Percentiles rank a stretch among this genome's conserved stretches.
Evolutionary conservation across 2,888 invertebrate genomes (phyloP).

Genomic region (Crossocerus cetratus): DNA sequence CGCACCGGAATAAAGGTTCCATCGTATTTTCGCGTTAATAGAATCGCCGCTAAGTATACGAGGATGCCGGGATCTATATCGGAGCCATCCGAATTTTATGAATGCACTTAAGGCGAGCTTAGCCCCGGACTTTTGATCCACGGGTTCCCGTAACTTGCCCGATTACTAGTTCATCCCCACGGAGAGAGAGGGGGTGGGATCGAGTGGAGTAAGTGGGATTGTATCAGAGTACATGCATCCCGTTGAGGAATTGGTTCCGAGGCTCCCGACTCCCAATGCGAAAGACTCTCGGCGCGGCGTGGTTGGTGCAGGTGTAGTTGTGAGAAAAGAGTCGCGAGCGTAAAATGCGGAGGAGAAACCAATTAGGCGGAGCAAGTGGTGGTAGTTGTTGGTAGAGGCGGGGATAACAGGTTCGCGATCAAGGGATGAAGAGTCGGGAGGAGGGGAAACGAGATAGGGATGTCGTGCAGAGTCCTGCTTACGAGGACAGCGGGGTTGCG

Average conservation of each 20-base stretch:
- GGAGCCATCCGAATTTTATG: neutral
- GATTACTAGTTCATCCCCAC: too few species aligned
- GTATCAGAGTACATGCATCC: too few species aligned
- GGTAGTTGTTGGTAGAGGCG: conserved; percentile 5
- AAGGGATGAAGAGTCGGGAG: conserved; percentile 49
- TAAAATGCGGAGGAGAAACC: neutral
- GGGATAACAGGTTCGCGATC: conserved; percentile 10
- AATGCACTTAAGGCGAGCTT: neutral
- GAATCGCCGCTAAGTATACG: neutral
- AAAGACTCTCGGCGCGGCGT: too few species aligned
- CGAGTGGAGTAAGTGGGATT: too few species aligned
- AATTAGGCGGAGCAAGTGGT: conserved; percentile 3
- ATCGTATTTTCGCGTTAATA: conserved; percentile 16
- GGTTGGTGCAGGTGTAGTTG: neutral
- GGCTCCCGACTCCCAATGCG: too few species aligned
- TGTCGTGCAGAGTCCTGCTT: conserved; percentile 53
- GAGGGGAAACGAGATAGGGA: conserved; percentile 23
- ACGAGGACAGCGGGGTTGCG: conserved; percentile 70
- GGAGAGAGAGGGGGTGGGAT: too few species aligned
- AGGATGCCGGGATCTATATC: neutral
- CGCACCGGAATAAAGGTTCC: conserved; percentile 28
- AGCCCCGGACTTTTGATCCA: neutral
- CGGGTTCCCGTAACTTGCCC: neutral
- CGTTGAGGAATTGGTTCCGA: too few species aligned
- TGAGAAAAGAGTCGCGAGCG: neutral